Evolutionary conservation across 2,113 vertebrate species (phyloP).

Genomic region (Panurus biarmicus): DNA sequence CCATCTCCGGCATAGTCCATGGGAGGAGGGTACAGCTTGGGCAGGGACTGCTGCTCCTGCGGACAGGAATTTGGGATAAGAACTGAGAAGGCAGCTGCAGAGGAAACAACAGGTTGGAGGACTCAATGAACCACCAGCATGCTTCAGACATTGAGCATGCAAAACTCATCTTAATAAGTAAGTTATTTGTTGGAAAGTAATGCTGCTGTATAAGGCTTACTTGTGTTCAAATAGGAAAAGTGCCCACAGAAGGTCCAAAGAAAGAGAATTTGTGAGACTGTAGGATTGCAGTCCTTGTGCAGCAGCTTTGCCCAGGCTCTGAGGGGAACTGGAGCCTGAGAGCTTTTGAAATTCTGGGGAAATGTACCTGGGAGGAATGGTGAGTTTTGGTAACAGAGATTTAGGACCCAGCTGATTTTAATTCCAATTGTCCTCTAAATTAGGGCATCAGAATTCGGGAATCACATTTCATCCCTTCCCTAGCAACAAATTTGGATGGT

Average conservation of each 20-base stretch:
- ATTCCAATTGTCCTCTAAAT: background rate
- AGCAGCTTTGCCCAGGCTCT: background rate
- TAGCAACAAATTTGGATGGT: background rate
- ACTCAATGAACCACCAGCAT: background rate
- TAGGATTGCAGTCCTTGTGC: background rate
- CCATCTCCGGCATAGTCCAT: background rate
- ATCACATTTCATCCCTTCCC: background rate
- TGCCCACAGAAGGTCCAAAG: background rate
- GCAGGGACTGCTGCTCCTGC: background rate
- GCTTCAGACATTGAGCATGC: background rate
- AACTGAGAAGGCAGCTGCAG: background rate
- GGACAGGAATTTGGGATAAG: background rate
- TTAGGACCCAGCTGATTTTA: background rate
- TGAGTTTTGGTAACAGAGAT: background rate
- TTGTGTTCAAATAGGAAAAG: background rate
- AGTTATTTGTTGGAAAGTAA: background rate
- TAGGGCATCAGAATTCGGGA: background rate
- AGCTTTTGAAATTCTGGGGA: background rate
- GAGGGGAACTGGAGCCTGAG: background rate
- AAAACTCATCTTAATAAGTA: background rate
- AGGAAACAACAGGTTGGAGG: background rate
- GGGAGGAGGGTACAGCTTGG: accelerated
- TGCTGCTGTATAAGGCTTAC: background rate
- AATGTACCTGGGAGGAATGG: background rate
- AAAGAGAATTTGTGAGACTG: background rate